A percentile compares a stretch with the other conserved stretches of the same genome.
Evolutionary conservation across 2,797 vertebrate species (phyloP).

Genomic region (Gastrophryne carolinensis): DNA sequence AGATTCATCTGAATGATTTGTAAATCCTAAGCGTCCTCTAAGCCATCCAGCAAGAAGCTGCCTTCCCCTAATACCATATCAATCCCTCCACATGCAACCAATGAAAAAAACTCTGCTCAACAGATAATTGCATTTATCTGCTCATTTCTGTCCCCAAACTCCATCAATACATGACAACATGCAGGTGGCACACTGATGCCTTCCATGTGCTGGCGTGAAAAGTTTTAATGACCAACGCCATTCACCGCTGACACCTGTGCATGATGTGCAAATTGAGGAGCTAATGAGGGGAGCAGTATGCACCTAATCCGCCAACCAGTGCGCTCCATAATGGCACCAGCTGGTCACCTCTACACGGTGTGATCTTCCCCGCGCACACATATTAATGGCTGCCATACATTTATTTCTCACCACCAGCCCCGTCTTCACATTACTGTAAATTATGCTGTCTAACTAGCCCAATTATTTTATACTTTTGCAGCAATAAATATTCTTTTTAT

Average conservation of each 20-base stretch:
- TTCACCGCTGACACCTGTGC: slow-evolving; percentile 39
- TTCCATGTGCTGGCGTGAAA: slow-evolving; percentile 32
- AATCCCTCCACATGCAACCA: background rate
- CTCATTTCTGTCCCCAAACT: background rate
- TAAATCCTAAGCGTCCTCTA: too few species aligned
- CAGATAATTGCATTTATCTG: background rate
- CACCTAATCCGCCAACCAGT: slow-evolving; percentile 19
- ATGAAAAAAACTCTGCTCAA: background rate
- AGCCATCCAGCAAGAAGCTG: background rate
- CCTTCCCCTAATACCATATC: background rate
- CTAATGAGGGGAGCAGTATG: slow-evolving; percentile 22
- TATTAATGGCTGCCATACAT: background rate
- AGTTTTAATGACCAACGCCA: slow-evolving; percentile 43
- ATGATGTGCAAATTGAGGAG: slow-evolving; percentile 44
- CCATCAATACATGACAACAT: slow-evolving; percentile 11
- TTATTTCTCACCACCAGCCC: too few species aligned
- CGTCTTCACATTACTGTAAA: background rate
- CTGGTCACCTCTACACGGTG: slow-evolving; percentile 15
- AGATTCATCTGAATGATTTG: too few species aligned
- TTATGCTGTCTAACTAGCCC: background rate
- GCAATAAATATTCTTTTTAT: background rate
- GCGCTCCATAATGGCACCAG: background rate
- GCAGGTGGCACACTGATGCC: slow-evolving; percentile 2
- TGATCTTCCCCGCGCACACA: slow-evolving; percentile 2
- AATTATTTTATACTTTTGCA: background rate